Evolutionary conservation across 2,888 invertebrate genomes (phyloP).

Genomic region (Ormyrus pomaceus): DNA sequence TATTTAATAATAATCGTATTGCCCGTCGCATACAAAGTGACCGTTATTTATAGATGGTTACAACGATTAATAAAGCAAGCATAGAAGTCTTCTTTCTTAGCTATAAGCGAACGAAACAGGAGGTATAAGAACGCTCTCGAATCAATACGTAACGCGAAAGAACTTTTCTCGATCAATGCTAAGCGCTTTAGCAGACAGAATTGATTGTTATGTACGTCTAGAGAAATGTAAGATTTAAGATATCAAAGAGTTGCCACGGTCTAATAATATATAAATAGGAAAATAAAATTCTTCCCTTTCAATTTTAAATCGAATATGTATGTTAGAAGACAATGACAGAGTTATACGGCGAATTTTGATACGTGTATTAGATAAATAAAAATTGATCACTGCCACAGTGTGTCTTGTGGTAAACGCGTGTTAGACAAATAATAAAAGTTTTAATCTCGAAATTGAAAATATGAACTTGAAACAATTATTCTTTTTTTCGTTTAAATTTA

Average conservation of each 20-base stretch:
- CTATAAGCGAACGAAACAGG: neutral
- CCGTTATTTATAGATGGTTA: too few species aligned
- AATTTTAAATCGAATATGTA: constrained; percentile 28
- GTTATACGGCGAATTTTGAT: constrained; percentile 44
- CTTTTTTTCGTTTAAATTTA: constrained; percentile 12
- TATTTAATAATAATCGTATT: too few species aligned
- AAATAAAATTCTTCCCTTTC: neutral
- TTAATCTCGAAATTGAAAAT: neutral
- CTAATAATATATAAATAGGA: constrained; percentile 16
- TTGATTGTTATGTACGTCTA: constrained; percentile 39
- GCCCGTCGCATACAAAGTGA: too few species aligned
- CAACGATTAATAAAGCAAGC: neutral
- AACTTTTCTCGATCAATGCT: constrained; percentile 26
- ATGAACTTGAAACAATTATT: neutral
- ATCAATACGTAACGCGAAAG: constrained; percentile 20
- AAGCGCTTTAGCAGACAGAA: neutral
- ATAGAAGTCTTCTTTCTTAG: neutral
- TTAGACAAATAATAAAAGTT: constrained; percentile 20
- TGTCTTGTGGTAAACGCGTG: constrained; percentile 32
- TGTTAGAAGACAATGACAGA: constrained; percentile 19
- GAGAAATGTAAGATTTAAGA: neutral
- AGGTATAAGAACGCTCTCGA: constrained; percentile 11
- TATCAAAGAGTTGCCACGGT: neutral
- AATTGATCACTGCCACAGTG: constrained; percentile 44
- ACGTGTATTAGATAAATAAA: constrained; percentile 45